Conservation (phyloP, 2,797 vertebrate genomes). For the Siniperca undulata region DNA sequence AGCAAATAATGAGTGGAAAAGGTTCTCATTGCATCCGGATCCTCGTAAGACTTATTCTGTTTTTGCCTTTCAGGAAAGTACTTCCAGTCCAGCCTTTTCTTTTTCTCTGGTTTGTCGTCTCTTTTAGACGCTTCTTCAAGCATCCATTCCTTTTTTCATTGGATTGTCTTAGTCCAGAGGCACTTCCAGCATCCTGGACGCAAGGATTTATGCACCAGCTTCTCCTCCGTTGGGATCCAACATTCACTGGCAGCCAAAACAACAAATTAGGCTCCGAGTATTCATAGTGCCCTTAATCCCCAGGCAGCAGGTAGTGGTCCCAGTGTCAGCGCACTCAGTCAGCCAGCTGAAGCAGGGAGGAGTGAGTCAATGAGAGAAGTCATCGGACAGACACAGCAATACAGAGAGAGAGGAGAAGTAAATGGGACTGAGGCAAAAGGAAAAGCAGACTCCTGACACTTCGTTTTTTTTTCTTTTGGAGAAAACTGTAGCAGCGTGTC, state of each 20-base stretch:
- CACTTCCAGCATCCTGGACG: constrained; percentile 58
- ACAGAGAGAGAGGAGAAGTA: constrained; percentile 43
- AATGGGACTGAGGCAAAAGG: constrained; percentile 44
- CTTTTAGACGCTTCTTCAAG: constrained; percentile 54
- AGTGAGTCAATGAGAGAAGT: constrained; percentile 70
- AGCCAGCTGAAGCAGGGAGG: constrained; percentile 60
- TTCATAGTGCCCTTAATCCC: constrained; percentile 77
- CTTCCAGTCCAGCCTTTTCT: constrained; percentile 60
- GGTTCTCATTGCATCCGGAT: constrained; percentile 45
- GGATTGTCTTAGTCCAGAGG: constrained; percentile 68
- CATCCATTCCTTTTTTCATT: constrained; percentile 58
- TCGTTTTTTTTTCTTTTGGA: constrained; percentile 14
- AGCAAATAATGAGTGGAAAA: constrained; percentile 49
- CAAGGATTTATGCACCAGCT: constrained; percentile 65
- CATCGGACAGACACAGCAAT: constrained; percentile 47
- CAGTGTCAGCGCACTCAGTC: constrained; percentile 74
- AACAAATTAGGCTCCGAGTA: constrained; percentile 71
- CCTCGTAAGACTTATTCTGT: constrained; percentile 23
- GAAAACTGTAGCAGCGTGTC: constrained; percentile 61
- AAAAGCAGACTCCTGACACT: constrained; percentile 72
- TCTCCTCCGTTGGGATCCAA: constrained; percentile 59
- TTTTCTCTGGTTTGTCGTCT: constrained; percentile 43
- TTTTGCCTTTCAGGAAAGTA: constrained; percentile 45
- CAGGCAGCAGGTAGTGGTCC: constrained; percentile 82
- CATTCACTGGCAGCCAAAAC: constrained; percentile 75